A percentile compares a stretch with the other conserved stretches of the same genome.
Evolutionary conservation across 2,113 vertebrate genomes (phyloP).

Genomic region (Oreocharis arfaki): DNA sequence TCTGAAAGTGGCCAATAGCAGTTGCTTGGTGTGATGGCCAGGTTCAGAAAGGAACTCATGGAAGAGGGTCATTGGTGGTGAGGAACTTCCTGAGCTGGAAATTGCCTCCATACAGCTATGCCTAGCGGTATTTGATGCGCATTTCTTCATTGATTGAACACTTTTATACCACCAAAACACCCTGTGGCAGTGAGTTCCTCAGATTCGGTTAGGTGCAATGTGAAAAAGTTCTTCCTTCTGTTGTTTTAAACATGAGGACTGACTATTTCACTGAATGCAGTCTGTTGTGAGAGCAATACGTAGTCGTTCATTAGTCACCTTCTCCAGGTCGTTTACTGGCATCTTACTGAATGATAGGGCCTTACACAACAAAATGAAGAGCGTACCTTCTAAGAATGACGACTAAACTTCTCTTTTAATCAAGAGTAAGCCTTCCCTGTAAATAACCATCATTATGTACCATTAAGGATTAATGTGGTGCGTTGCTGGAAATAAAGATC

Average conservation of each 20-base stretch:
- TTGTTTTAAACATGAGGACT: not conserved
- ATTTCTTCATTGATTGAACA: constrained; percentile 11
- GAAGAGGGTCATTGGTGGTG: not conserved
- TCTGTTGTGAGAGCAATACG: not conserved
- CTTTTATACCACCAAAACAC: not conserved
- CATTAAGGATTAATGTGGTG: constrained; percentile 24
- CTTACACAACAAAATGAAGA: constrained; percentile 25
- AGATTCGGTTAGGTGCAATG: not conserved
- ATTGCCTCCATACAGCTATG: not conserved
- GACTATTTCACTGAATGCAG: not conserved
- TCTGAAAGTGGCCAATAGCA: not conserved
- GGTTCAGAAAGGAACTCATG: not conserved
- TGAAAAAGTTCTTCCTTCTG: not conserved
- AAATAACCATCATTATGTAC: constrained; percentile 28
- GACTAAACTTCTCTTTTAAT: constrained; percentile 43
- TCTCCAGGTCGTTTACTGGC: not conserved
- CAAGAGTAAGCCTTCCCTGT: not conserved
- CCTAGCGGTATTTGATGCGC: not conserved
- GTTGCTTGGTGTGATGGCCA: not conserved
- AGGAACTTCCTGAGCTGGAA: not conserved
- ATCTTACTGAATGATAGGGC: not conserved
- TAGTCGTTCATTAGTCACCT: not conserved
- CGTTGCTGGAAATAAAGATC: not conserved
- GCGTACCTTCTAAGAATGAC: constrained; percentile 40
- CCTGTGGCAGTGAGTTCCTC: not conserved